Evolutionary conservation across 2,888 invertebrate species (phyloP).

Genomic region (Hyles lineata): DNA sequence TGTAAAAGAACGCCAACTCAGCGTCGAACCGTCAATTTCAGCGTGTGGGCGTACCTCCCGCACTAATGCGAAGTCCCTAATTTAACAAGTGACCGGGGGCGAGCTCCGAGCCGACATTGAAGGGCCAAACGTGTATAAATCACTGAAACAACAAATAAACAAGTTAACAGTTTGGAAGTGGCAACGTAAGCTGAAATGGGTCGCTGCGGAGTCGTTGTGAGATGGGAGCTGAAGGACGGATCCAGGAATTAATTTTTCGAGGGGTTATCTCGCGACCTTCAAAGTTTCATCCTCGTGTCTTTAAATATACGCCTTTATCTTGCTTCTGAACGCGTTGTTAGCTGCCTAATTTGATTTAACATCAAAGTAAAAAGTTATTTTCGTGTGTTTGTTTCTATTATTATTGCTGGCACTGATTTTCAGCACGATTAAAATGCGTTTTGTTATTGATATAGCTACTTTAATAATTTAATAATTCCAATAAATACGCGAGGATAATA

Average conservation of each 20-base stretch:
- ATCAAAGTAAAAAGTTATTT: not conserved
- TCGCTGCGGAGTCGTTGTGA: conserved; percentile 32
- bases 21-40: not conserved
- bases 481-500: too few relatives aligned
- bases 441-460: too few relatives aligned
- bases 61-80: conserved; percentile 20
- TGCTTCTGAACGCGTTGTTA: not conserved
- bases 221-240: conserved; percentile 29
- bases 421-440: too few relatives aligned
- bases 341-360: not conserved
- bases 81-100: conserved; percentile 30
- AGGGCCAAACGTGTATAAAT: conserved; percentile 45
- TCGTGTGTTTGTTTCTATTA: not conserved
- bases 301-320: not conserved
- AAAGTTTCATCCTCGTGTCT: not conserved
- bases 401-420: too few relatives aligned
- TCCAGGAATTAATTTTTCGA: conserved; percentile 14
- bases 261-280: conserved; percentile 13
- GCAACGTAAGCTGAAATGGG: conserved; percentile 40
- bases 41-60: not conserved
- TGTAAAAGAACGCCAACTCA: not conserved
- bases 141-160: conserved; percentile 49
- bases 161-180: conserved; percentile 48
- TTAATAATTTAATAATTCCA: too few relatives aligned
- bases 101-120: conserved; percentile 23